Percentiles rank a stretch among this genome's conserved stretches.
These are phyloP conservation scores for Discoglossus pictus DNA, from an alignment of 2,797 vertebrate species.

Conservation along the genomic window DNA sequence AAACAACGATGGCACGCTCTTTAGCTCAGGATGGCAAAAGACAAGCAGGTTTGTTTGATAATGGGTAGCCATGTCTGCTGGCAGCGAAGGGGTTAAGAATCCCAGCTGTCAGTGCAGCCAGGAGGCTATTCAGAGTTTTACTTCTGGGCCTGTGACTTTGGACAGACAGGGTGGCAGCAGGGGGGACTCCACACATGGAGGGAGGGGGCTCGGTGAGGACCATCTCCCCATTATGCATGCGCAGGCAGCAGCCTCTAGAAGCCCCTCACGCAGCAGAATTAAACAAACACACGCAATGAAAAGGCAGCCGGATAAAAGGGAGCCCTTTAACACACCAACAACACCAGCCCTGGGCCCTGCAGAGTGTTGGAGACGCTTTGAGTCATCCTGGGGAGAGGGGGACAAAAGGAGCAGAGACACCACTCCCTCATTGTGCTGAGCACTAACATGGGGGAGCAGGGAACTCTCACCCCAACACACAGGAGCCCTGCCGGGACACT, in stretches of 20 bases:
- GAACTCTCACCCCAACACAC: background rate
- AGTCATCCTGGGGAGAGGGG: constrained; percentile 20
- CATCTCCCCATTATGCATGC: constrained; percentile 32
- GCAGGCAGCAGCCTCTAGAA: constrained; percentile 16
- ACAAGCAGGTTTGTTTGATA: no score
- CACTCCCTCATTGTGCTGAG: background rate
- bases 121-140: constrained; percentile 28
- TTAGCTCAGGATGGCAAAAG: no score
- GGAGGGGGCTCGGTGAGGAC: background rate
- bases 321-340: constrained; percentile 32
- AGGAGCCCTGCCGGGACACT: background rate
- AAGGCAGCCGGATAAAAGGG: constrained; percentile 24
- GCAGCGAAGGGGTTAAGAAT: constrained; percentile 17
- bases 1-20: no score
- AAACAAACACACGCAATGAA: constrained; percentile 43
- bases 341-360: constrained; percentile 24
- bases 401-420: constrained; percentile 20
- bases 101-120: constrained; percentile 35
- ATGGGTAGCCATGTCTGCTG: no score
- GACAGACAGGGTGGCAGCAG: constrained; percentile 33
- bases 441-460: background rate
- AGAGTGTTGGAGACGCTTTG: constrained; percentile 19
- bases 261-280: constrained; percentile 31
- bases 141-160: constrained; percentile 25
- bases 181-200: background rate